phyloP scores from a whole-genome alignment of 1,140 invertebrate genomes.

The Drosophila grimshawi region DNA sequence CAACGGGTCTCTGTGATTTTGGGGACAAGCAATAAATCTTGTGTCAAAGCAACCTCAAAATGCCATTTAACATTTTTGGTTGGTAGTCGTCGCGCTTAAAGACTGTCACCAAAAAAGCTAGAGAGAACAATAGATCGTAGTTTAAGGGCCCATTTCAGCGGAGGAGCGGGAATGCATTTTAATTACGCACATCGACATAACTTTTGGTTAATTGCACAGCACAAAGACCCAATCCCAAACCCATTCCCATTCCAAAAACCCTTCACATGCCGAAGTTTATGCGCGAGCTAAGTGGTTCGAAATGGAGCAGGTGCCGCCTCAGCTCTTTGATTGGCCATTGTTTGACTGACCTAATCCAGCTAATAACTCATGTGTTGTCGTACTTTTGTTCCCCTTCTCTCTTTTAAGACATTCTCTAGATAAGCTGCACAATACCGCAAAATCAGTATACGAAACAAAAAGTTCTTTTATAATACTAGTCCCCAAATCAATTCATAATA shows the following conservation, averaged over 20 bases:
- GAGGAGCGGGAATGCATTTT: conserved; percentile 54
- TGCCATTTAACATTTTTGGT: conserved; percentile 70
- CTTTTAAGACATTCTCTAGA: conserved; percentile 21
- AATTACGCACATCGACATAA: conserved; percentile 72
- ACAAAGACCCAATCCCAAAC: conserved; percentile 16
- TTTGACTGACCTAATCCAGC: conserved; percentile 24
- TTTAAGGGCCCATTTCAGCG: conserved; percentile 52
- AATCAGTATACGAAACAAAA: conserved; percentile 25
- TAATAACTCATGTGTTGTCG: conserved; percentile 41
- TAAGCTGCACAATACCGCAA: conserved; percentile 50
- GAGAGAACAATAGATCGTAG: conserved; percentile 69
- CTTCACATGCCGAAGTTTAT: conserved; percentile 61
- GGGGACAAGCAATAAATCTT: conserved; percentile 77
- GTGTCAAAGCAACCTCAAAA: conserved; percentile 50
- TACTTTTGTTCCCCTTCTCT: conserved; percentile 1
- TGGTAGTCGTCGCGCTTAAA: conserved; percentile 55
- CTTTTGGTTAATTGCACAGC: conserved; percentile 70
- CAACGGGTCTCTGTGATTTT: conserved; percentile 69
- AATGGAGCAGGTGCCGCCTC: conserved; percentile 37
- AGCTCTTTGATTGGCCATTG: conserved; percentile 63
- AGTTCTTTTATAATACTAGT: conserved; percentile 26
- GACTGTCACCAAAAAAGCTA: conserved; percentile 27
- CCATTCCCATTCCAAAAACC: not conserved
- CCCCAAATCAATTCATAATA: conserved; percentile 61
- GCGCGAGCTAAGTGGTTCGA: conserved; percentile 61